A percentile compares a stretch with the other conserved stretches of the same genome.
Evolutionary conservation across 2,888 invertebrate genomes (phyloP).

Genomic region (Pinctada fucata): DNA sequence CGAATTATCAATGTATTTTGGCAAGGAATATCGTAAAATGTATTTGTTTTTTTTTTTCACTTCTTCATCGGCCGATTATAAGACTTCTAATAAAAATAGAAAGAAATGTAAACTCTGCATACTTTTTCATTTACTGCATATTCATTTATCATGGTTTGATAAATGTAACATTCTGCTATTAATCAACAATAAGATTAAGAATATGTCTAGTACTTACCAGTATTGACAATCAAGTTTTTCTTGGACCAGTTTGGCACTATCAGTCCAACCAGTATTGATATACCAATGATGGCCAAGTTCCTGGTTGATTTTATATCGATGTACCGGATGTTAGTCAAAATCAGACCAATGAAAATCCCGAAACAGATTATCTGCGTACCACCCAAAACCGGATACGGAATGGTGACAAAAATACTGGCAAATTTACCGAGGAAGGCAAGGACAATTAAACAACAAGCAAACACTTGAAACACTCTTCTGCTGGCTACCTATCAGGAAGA

Average conservation of each 20-base stretch:
- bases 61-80: too few species aligned
- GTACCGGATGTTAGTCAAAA: constrained; percentile 61
- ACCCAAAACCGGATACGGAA: constrained; percentile 78
- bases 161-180: too few species aligned
- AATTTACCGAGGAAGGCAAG: constrained; percentile 77
- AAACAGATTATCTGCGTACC: constrained; percentile 65
- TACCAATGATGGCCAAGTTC: constrained; percentile 89
- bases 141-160: too few species aligned
- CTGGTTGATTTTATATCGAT: constrained; percentile 89
- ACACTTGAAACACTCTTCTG: constrained; percentile 73
- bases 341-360: constrained; percentile 62
- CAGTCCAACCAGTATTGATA: constrained; percentile 90
- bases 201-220: too few species aligned
- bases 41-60: too few species aligned
- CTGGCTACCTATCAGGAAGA: constrained; percentile 72
- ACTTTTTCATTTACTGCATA: too few species aligned
- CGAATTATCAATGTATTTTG: too few species aligned
- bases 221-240: too few species aligned
- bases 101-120: too few species aligned
- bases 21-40: too few species aligned
- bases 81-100: too few species aligned
- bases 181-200: too few species aligned
- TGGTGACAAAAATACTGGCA: constrained; percentile 77
- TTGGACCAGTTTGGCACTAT: constrained; percentile 70
- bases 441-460: constrained; percentile 74